These are phyloP conservation scores for Teleogryllus oceanicus DNA, from an alignment of 2,888 invertebrate genomes.

Conservation along the genomic window DNA sequence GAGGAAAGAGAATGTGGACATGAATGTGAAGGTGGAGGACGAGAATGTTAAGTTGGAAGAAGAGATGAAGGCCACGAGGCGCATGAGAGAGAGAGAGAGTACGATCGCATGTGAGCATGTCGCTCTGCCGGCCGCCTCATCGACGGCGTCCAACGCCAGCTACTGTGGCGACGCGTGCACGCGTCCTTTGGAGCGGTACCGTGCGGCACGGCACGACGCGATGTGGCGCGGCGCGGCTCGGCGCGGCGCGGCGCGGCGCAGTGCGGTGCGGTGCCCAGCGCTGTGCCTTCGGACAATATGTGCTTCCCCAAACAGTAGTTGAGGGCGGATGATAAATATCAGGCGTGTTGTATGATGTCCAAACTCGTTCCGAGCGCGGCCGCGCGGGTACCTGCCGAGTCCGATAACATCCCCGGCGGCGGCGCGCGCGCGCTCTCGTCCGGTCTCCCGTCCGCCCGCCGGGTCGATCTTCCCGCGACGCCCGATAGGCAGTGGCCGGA, in stretches of 20 bases:
- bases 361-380: constrained; percentile 18
- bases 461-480: not conserved
- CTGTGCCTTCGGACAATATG: not conserved
- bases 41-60: too few relatives aligned
- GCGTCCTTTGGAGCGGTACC: too few relatives aligned
- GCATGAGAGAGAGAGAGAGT: too few relatives aligned
- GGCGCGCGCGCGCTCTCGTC: not conserved
- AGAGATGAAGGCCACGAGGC: too few relatives aligned
- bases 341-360: constrained; percentile 18
- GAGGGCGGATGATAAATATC: constrained; percentile 10
- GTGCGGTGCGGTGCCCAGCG: not conserved
- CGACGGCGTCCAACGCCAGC: too few relatives aligned
- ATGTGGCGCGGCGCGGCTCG: too few relatives aligned
- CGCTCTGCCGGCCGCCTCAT: too few relatives aligned
- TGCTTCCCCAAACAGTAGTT: constrained; percentile 18
- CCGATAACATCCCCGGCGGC: not conserved
- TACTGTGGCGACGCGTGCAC: too few relatives aligned
- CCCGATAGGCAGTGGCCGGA: not conserved
- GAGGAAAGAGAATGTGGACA: too few relatives aligned
- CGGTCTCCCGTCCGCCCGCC: not conserved
- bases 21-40: too few relatives aligned
- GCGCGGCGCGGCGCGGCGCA: not conserved
- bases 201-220: too few relatives aligned
- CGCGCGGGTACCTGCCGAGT: not conserved
- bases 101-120: too few relatives aligned